Percentiles rank a stretch among this genome's conserved stretches.
phyloP scores from a whole-genome alignment of 2,797 vertebrate genomes.

The Sebastes iracundus region DNA sequence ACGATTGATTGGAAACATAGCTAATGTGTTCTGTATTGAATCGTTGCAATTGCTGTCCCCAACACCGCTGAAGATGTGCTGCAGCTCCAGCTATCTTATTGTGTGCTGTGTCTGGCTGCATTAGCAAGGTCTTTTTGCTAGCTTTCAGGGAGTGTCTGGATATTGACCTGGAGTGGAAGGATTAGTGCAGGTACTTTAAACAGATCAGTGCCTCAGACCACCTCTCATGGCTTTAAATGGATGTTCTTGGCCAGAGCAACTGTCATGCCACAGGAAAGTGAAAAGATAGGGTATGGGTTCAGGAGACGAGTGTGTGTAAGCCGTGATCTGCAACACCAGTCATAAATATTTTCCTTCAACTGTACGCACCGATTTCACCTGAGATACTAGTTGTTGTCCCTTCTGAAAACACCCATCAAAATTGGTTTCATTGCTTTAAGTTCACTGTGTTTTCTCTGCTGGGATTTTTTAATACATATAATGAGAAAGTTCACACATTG shows the following conservation, averaged over 20 bases:
- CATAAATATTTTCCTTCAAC: neutral
- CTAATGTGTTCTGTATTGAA: neutral
- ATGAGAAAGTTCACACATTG: neutral
- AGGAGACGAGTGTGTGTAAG: slow-evolving; percentile 13
- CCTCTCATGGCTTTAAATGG: slow-evolving; percentile 37
- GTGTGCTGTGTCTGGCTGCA: slow-evolving; percentile 11
- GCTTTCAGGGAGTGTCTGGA: slow-evolving; percentile 34
- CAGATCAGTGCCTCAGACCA: slow-evolving; percentile 33
- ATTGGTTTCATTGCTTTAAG: neutral
- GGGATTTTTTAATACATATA: neutral
- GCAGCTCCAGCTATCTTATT: neutral
- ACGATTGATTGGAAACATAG: too few species aligned
- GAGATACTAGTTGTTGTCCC: neutral
- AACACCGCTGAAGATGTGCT: slow-evolving; percentile 6
- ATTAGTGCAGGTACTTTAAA: slow-evolving; percentile 59
- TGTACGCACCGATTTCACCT: neutral
- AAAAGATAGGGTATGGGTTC: slow-evolving; percentile 4
- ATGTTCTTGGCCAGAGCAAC: slow-evolving; percentile 6
- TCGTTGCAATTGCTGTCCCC: neutral
- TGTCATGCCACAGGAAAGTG: slow-evolving; percentile 8
- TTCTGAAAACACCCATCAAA: neutral
- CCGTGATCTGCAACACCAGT: neutral
- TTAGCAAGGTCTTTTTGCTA: slow-evolving; percentile 32
- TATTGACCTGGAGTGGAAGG: slow-evolving; percentile 54
- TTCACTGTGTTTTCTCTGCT: neutral